Evolutionary conservation across 2,888 invertebrate genomes (phyloP).

Genomic region (Stenotaenia linearis): DNA sequence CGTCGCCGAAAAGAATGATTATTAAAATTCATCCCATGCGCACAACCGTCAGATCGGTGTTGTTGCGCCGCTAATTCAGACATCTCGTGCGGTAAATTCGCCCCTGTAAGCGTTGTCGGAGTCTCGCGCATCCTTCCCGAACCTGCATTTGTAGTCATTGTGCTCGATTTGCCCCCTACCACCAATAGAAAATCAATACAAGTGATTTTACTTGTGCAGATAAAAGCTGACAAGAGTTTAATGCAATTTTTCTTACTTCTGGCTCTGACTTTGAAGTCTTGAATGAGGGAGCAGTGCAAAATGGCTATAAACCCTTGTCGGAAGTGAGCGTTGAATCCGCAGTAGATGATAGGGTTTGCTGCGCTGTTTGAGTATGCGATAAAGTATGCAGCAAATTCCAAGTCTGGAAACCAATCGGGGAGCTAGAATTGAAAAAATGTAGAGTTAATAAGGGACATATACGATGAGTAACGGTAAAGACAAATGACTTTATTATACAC

Average conservation of each 20-base stretch:
- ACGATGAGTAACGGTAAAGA: no score
- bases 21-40: neutral
- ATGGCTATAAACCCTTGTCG: slow-evolving; percentile 44
- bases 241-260: slow-evolving; percentile 3
- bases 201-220: neutral
- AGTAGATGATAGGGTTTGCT: slow-evolving; percentile 49
- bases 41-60: neutral
- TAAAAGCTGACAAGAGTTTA: no score
- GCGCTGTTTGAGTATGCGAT: slow-evolving; percentile 49
- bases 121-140: slow-evolving; percentile 9
- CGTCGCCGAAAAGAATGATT: neutral
- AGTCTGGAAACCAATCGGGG: slow-evolving; percentile 45
- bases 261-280: slow-evolving; percentile 33
- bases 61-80: neutral
- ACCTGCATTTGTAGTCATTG: slow-evolving; percentile 2
- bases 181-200: neutral
- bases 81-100: neutral
- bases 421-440: no score
- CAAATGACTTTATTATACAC: no score
- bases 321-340: slow-evolving; percentile 49
- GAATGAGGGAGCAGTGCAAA: slow-evolving; percentile 37
- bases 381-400: slow-evolving; percentile 46
- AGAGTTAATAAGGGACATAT: no score
- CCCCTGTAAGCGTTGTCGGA: neutral
- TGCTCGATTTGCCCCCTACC: slow-evolving; percentile 26